phyloP scores from a whole-genome alignment of 2,797 vertebrate species.

The Danio kyathit region DNA sequence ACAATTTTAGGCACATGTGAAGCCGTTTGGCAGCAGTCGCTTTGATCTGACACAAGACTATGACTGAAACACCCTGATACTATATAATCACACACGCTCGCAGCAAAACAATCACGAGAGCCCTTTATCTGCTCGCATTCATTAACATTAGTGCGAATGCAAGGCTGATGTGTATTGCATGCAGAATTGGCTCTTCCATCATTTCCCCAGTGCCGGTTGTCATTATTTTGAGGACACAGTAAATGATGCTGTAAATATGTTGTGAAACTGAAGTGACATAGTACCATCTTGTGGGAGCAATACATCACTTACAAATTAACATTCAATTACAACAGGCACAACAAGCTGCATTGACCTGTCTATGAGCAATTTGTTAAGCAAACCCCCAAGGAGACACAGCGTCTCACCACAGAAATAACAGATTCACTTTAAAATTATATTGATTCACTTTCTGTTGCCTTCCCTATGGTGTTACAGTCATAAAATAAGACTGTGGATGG shows the following conservation, averaged over 20 bases:
- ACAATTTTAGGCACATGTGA: neutral
- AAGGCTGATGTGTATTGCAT: neutral
- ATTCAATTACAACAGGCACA: conserved; percentile 40
- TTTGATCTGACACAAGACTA: conserved; percentile 23
- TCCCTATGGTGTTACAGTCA: neutral
- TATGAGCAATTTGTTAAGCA: conserved; percentile 7
- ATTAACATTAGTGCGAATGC: neutral
- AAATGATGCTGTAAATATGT: conserved; percentile 14
- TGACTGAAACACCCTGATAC: neutral
- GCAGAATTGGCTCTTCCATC: neutral
- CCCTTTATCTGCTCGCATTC: neutral
- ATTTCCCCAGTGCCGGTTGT: conserved; percentile 1
- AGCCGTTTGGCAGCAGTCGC: neutral
- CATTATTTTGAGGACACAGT: neutral
- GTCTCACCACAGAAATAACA: neutral
- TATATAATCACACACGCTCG: neutral
- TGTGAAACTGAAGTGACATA: conserved; percentile 20
- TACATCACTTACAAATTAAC: conserved; percentile 29
- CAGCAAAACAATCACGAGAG: neutral
- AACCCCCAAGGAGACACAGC: conserved; percentile 5
- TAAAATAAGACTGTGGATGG: too few relatives aligned
- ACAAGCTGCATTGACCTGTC: conserved; percentile 28
- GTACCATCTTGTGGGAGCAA: conserved; percentile 12
- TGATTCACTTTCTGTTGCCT: conserved; percentile 18
- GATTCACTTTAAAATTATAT: conserved; percentile 3